phyloP scores from a whole-genome alignment of 1,140 invertebrate species.

The Drosophila willistoni region DNA sequence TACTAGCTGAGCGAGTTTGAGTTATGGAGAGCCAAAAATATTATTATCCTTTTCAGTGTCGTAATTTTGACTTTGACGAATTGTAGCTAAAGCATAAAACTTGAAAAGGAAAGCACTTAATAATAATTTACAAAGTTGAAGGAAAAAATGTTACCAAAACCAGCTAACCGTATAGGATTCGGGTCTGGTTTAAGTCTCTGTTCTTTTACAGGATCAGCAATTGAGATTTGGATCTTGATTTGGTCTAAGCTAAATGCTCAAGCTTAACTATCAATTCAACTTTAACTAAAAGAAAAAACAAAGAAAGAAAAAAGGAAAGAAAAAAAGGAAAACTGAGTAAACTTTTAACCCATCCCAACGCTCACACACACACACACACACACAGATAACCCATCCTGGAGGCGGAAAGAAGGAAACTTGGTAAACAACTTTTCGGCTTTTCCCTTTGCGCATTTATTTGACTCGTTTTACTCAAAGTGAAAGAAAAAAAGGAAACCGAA shows the following conservation, averaged over 20 bases:
- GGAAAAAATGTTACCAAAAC: not conserved
- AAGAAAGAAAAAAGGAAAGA: not conserved
- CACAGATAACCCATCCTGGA: not conserved
- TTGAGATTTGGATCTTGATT: constrained; percentile 16
- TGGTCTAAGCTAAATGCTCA: not conserved
- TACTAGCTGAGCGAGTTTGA: not conserved
- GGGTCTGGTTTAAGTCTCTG: no score
- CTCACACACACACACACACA: not conserved
- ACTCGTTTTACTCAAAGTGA: constrained; percentile 13
- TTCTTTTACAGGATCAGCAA: not conserved
- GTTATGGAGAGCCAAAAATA: constrained; percentile 46
- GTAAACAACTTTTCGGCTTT: constrained; percentile 2
- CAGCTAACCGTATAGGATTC: not conserved
- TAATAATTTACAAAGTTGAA: constrained; percentile 63
- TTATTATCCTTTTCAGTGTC: constrained; percentile 62
- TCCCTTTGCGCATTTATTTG: constrained; percentile 8
- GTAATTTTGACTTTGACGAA: constrained; percentile 78
- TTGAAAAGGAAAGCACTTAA: constrained; percentile 71
- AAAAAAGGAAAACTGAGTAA: not conserved
- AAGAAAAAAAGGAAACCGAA: not conserved
- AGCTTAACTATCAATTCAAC: constrained; percentile 1
- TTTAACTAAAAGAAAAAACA: not conserved
- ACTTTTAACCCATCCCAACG: not conserved
- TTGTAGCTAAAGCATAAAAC: constrained; percentile 39
- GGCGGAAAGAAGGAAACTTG: constrained; percentile 2